Evolutionary conservation across 2,113 vertebrate genomes (phyloP).

Genomic region (Eira barbara): DNA sequence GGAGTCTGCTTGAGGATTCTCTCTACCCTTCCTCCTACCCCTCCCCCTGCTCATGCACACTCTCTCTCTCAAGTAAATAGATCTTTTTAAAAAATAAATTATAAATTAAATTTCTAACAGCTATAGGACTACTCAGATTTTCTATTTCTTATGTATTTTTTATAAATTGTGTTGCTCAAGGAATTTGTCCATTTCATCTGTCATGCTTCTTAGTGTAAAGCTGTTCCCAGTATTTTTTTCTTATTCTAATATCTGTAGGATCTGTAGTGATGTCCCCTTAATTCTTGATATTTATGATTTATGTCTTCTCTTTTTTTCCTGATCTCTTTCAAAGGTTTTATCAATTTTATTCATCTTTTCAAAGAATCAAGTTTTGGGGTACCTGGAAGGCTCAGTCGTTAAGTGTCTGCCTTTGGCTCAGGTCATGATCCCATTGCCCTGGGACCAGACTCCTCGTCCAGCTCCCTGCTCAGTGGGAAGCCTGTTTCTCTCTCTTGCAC

Average conservation of each 20-base stretch:
- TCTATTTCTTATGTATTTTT: background rate
- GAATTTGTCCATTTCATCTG: background rate
- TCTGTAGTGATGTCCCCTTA: background rate
- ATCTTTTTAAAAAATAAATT: background rate
- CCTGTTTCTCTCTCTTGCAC: too few relatives aligned
- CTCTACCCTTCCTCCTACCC: background rate
- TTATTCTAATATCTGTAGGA: background rate
- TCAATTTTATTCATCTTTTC: background rate
- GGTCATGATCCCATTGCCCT: too few relatives aligned
- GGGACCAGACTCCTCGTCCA: too few relatives aligned
- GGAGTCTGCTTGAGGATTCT: background rate
- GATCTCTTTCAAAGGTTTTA: background rate
- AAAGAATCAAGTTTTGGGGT: background rate
- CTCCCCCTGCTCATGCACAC: background rate
- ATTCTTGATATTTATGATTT: background rate
- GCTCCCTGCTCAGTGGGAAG: too few relatives aligned
- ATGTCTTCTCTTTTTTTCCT: background rate
- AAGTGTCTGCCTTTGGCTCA: too few relatives aligned
- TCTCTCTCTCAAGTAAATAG: background rate
- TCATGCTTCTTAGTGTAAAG: background rate
- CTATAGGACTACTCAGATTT: background rate
- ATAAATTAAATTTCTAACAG: background rate
- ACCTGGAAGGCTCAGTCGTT: too few relatives aligned
- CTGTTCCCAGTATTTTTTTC: background rate
- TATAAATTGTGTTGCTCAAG: background rate